These are phyloP conservation scores for Pituophis catenifer DNA, from an alignment of 2,113 vertebrate species.

Conservation along the genomic window DNA sequence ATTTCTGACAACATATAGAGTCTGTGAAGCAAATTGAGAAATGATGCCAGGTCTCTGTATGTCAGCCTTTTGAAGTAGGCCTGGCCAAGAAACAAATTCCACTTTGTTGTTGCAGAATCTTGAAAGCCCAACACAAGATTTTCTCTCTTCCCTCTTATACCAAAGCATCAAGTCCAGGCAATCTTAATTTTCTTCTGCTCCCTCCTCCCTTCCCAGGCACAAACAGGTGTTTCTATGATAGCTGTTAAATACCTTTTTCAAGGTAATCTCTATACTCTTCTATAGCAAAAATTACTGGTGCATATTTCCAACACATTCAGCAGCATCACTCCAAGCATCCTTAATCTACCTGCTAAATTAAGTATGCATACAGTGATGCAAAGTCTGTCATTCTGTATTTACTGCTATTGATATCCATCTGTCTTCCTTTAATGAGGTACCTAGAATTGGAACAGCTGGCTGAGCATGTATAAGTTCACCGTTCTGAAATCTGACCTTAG, in stretches of 20 bases:
- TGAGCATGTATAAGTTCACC: neutral
- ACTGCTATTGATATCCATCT: slow-evolving; percentile 42
- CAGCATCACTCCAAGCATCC: neutral
- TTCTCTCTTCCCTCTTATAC: neutral
- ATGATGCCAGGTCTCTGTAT: neutral
- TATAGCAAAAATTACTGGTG: neutral
- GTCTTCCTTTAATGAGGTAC: neutral
- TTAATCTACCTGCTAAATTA: neutral
- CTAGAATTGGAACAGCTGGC: neutral
- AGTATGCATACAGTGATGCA: neutral
- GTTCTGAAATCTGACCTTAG: neutral
- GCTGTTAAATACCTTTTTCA: neutral
- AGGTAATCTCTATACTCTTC: neutral
- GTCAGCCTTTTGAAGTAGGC: neutral
- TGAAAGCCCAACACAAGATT: neutral
- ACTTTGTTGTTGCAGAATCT: neutral
- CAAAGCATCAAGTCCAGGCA: neutral
- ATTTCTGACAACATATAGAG: neutral
- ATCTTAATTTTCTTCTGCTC: neutral
- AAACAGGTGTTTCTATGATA: neutral
- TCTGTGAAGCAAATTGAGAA: neutral
- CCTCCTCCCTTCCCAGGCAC: neutral
- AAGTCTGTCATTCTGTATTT: slow-evolving; percentile 44
- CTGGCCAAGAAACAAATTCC: neutral
- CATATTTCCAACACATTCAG: neutral